These are phyloP conservation scores for Geophilus truncorum DNA, from an alignment of 2,888 invertebrate genomes.

Conservation along the genomic window DNA sequence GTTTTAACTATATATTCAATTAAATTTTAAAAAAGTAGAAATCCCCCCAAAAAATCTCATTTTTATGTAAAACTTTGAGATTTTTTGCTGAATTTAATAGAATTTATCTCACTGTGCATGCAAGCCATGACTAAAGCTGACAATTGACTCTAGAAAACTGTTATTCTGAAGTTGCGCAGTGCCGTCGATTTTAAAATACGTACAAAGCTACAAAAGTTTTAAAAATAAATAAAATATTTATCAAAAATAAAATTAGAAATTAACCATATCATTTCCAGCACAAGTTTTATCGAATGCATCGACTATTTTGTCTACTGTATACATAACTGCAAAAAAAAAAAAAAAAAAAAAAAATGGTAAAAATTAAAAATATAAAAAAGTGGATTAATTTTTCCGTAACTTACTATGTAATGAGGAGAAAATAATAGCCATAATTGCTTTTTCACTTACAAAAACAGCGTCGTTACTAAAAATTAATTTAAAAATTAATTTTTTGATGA, in stretches of 20 bases:
- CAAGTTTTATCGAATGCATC: neutral
- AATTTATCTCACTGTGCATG: neutral
- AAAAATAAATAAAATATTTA: neutral
- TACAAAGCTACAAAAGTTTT: neutral
- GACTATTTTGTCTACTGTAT: neutral
- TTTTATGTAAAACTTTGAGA: too few species aligned
- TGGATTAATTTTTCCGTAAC: neutral
- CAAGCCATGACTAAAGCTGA: neutral
- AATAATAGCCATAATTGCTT: neutral
- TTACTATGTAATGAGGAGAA: neutral
- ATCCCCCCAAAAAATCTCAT: too few species aligned
- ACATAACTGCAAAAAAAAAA: neutral
- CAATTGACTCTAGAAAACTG: neutral
- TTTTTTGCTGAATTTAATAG: too few species aligned
- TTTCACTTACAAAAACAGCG: neutral
- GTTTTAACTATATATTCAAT: too few species aligned
- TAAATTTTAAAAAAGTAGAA: too few species aligned
- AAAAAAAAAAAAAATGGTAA: neutral
- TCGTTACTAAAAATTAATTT: neutral
- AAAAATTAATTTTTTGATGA: neutral
- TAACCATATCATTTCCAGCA: neutral
- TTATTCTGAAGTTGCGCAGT: neutral
- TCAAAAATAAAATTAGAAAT: neutral
- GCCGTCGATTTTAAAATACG: neutral
- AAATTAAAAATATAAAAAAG: neutral